Base-by-base conservation (phyloP, 2,113 vertebrate genomes). In the Athene noctua region DNA sequence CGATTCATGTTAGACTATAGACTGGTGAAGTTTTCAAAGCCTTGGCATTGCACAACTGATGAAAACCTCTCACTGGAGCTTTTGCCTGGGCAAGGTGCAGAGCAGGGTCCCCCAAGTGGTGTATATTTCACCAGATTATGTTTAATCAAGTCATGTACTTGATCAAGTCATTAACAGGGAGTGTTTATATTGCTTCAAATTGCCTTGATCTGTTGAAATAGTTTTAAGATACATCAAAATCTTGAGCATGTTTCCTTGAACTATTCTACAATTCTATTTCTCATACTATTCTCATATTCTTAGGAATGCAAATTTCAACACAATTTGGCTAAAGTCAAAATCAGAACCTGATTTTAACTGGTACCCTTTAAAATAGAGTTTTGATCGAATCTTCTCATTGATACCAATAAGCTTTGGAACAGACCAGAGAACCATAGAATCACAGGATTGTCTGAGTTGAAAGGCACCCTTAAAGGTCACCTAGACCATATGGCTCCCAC, bases 111-210 rank as follows among this genome's bases (percentile, higher is more conserved):
- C 78, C 79, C 75, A 95, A 4, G 52, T 38, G 59, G 46, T 80
- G 12, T 49, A 34, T 27, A 46, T 82, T 75, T 90, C 92, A 27
- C 59, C 78, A 80, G 51, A 27, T 94, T 83, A 77, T 72, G 63
- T 95, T 97, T 96, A 96, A 86, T 90, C 73, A 86, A 94, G 82
- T 97, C 79, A 90, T 34, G 5, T n/a, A n/a, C n/a, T n/a, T n/a
- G n/a, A n/a, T n/a, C n/a, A n/a, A n/a, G n/a, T n/a, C n/a, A n/a
- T 96, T 90, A 97, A 92, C 87, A 92, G 78, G 32, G 52, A 81
- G 54, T 79, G 51, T 78, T 95, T 91, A 87, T 95, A 32, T 93
- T 83, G 66, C 70, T 97, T 96, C 94, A 96, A 94, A 92, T 95
- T 92, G 71, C 77, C 85, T 87, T 85, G 13, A 66, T 40, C 4